Evolutionary conservation across 2,888 invertebrate species (phyloP), one percentile per base, ranked within the genome.

Genomic region (Corythucha ciliata): DNA sequence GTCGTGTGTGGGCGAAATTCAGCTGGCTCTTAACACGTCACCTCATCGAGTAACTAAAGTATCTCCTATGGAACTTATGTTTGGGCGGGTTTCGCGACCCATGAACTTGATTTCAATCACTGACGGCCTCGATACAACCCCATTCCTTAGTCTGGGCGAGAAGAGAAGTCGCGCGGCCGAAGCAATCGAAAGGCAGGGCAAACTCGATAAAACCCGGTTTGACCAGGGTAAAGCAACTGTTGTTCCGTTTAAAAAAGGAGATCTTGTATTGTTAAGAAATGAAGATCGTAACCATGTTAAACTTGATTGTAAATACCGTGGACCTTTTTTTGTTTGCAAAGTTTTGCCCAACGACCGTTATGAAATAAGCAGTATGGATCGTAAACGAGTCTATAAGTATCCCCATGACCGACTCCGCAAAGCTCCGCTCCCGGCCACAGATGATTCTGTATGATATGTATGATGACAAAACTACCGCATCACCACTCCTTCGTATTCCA

Each of bases 221-320:
- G 48, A 52, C 33, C 37, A 40, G 25, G 37, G 48, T 2, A 52
- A 52, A 52, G 52, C 52, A 7, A 47, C 36, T 46, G 44, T 52
- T 6, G 40, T 53, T 48, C 32, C 34, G 18, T 45, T 54, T 16
- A 33, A 27, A 12, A 18, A 36, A 14, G 54, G 46, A 1, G 54
- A 54, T 33, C 40, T 53, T 29, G 54, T 54, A 12, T 52, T 54
- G 25, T 14, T 54, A n/a, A 36, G 45, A 54, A 53, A 54, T 44
- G 51, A 54, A 46, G 21, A 24, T 20, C 42, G 54, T 20, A 53
- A 54, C 22, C 51, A 52, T 27, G 26, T 21, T 2, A 46, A 44
- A 46, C 32, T 54, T 12, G 34, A 34, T 24, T 40, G 46, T 10
- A 54, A 44, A 26, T 55, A 24, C 16, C 4, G 16, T 4, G 47